Percentiles rank a stretch among this genome's conserved stretches.
phyloP scores from a whole-genome alignment of 2,888 invertebrate species.

The Pocota personata region DNA sequence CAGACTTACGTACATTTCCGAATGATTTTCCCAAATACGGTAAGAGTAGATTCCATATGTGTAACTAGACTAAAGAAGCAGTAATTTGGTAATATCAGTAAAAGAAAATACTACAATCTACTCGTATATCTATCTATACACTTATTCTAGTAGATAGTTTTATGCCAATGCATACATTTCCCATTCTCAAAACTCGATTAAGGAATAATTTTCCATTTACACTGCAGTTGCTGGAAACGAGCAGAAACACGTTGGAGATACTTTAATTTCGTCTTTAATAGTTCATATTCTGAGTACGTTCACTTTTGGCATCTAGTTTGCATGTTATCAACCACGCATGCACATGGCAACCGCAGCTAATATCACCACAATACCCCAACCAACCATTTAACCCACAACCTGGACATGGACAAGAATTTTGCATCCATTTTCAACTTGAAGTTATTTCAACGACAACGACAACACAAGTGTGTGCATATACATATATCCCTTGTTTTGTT shows the following conservation, averaged over 20 bases:
- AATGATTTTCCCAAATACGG: too few species aligned
- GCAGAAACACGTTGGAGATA: constrained; percentile 9
- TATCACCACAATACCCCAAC: constrained; percentile 47
- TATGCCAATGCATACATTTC: neutral
- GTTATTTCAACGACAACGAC: constrained; percentile 42
- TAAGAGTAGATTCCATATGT: too few species aligned
- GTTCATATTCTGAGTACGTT: constrained; percentile 35
- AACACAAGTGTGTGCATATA: constrained; percentile 12
- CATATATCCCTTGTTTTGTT: constrained; percentile 20
- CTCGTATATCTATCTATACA: too few species aligned
- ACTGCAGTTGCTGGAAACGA: constrained; percentile 13
- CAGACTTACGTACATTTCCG: too few species aligned
- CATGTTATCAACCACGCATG: constrained; percentile 45
- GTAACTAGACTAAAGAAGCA: too few species aligned
- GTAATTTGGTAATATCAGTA: too few species aligned
- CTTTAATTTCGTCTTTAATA: constrained; percentile 57
- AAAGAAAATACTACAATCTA: too few species aligned
- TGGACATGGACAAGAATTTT: constrained; percentile 58
- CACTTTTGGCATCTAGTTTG: constrained; percentile 43
- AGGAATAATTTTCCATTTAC: constrained; percentile 15
- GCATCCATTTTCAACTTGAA: constrained; percentile 60
- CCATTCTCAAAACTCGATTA: neutral
- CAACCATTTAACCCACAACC: constrained; percentile 52
- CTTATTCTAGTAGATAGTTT: too few species aligned
- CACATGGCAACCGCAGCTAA: constrained; percentile 35